These are phyloP conservation scores for Polymixis flavicincta DNA, from an alignment of 2,888 invertebrate species.

Conservation along the genomic window DNA sequence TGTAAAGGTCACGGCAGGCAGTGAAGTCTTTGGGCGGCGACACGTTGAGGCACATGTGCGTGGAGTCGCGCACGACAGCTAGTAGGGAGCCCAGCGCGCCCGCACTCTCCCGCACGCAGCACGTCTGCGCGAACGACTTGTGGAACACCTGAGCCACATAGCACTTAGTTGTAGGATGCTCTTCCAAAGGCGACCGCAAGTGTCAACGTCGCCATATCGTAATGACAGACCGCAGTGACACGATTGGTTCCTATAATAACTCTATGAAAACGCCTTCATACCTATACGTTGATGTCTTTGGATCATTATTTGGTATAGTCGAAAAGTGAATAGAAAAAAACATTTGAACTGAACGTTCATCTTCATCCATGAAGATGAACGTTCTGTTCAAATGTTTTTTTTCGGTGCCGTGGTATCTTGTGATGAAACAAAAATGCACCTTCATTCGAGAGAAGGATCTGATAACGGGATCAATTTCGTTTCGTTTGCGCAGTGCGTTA, in stretches of 20 bases:
- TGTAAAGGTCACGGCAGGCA: slow-evolving; percentile 68
- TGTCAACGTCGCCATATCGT: not conserved
- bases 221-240: not conserved
- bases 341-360: too few relatives aligned
- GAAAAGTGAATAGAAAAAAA: too few relatives aligned
- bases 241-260: not conserved
- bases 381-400: not conserved
- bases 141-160: slow-evolving; percentile 69
- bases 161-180: not conserved
- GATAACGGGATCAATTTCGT: not conserved
- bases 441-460: not conserved
- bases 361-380: too few relatives aligned
- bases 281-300: not conserved
- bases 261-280: not conserved
- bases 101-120: slow-evolving; percentile 72
- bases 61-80: slow-evolving; percentile 54
- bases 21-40: slow-evolving; percentile 63
- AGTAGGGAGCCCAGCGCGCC: slow-evolving; percentile 66
- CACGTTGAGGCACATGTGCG: slow-evolving; percentile 54
- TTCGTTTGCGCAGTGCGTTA: not conserved
- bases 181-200: not conserved
- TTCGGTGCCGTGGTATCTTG: not conserved
- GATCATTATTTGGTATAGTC: not conserved
- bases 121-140: slow-evolving; percentile 77
- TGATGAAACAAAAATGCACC: not conserved